Conservation (phyloP, 2,888 invertebrate species). For the Neoascia interrupta region DNA sequence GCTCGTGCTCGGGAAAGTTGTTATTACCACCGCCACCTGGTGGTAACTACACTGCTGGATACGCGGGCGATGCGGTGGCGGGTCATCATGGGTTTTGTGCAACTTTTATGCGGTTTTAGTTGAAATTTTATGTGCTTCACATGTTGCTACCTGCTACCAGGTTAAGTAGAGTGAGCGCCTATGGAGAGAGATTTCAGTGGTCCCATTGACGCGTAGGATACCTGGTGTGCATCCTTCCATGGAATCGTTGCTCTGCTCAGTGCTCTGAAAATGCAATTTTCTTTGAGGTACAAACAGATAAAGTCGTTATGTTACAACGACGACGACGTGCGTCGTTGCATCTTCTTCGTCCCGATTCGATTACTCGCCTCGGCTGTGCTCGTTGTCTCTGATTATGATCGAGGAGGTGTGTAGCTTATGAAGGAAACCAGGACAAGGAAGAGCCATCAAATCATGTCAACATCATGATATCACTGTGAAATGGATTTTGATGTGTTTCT, state of each 20-base stretch:
- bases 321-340: no score
- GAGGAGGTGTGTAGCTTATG: slow-evolving; percentile 15
- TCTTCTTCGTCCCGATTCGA: slow-evolving; percentile 41
- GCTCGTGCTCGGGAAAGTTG: slow-evolving; percentile 50
- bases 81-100: slow-evolving; percentile 4
- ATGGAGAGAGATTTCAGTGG: slow-evolving; percentile 1
- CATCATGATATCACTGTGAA: slow-evolving; percentile 64
- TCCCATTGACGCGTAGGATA: slow-evolving; percentile 54
- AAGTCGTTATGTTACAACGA: slow-evolving; percentile 54
- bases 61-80: slow-evolving; percentile 21
- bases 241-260: neutral
- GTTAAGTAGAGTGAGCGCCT: slow-evolving; percentile 61
- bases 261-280: slow-evolving; percentile 56
- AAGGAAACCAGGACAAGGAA: slow-evolving; percentile 62
- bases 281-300: slow-evolving; percentile 36
- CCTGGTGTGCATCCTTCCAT: neutral
- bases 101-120: slow-evolving; percentile 48
- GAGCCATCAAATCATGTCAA: slow-evolving; percentile 66
- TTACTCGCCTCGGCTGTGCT: slow-evolving; percentile 14
- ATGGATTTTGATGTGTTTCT: slow-evolving; percentile 68
- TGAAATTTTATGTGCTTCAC: slow-evolving; percentile 63
- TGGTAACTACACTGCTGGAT: slow-evolving; percentile 51
- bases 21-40: slow-evolving; percentile 67
- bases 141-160: slow-evolving; percentile 64
- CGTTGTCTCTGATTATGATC: slow-evolving; percentile 58